phyloP scores from a whole-genome alignment of 2,888 invertebrate genomes.

The Scotopteryx bipunctaria region DNA sequence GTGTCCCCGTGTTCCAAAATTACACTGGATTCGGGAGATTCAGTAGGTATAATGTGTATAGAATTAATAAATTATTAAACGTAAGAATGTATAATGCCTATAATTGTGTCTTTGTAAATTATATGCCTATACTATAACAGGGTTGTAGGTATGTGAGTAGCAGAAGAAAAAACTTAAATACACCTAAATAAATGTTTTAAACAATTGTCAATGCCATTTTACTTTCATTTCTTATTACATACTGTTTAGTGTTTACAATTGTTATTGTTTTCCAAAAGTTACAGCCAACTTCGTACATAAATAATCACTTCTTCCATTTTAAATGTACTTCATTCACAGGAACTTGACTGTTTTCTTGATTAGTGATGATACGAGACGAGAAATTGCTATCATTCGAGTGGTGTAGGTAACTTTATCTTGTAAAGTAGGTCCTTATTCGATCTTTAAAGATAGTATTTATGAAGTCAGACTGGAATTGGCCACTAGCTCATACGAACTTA shows the following conservation, averaged over 20 bases:
- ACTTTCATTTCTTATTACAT: conserved; percentile 6
- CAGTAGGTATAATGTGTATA: neutral
- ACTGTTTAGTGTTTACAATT: no score
- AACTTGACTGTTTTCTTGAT: no score
- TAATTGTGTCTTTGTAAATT: conserved; percentile 35
- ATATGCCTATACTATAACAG: conserved; percentile 54
- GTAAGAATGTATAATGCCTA: conserved; percentile 12
- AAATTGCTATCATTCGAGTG: no score
- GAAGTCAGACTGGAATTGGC: no score
- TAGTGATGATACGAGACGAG: neutral
- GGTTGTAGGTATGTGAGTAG: conserved; percentile 58
- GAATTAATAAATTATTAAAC: neutral
- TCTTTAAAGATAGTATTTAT: no score
- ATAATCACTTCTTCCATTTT: no score
- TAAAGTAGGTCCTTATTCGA: no score
- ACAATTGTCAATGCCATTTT: conserved; percentile 22
- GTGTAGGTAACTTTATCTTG: no score
- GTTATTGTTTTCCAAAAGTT: no score
- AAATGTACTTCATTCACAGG: no score
- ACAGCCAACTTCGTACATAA: no score
- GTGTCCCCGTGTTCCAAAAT: neutral
- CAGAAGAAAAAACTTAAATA: conserved; percentile 53
- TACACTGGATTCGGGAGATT: neutral
- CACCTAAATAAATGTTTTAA: conserved; percentile 65
- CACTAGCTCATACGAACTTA: no score